Base-by-base conservation (phyloP, 2,113 vertebrate species). In the Lathamus discolor region DNA sequence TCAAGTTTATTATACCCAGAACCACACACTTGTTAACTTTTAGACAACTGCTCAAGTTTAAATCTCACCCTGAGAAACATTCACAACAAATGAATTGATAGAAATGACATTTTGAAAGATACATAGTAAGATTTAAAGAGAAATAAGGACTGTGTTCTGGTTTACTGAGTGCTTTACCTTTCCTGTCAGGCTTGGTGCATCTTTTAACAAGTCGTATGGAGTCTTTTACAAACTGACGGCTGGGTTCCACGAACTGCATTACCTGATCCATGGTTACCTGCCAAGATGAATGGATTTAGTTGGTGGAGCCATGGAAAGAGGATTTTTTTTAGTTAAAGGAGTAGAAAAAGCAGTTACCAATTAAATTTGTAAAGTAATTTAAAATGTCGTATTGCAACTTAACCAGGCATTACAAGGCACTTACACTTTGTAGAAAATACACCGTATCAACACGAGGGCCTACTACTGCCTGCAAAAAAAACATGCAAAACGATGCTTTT, bases 151-250 rank as follows among this genome's bases (percentile, higher is more conserved):
- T 15, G n/a, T 10, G 20, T n/a, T 29, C 35, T 62, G 29, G 7
- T 55, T 31, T 28, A 4, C 3, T n/a, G 17, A 11, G 51, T 44
- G 61, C 17, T 67, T 88, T 98, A 99, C 99, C 99, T 99, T 99
- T 99, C 87, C 99, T 98, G 92, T 99, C 99, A n/a, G 99, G 99
- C 92, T 99, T 99, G 28, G 99, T 99, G 88, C 99, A 99, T 90
- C 99, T 98, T 90, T 99, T 99, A 13, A 99, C 99, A 23, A 99
- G 99, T n/a, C 99, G 98, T 88, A 99, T 99, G 3, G 99, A 99
- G 86, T 99, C 99, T 93, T 99, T 99, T 63, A 99, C 99, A 91
- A 99, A 99, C 90, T 99, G 99, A 76, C 99, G 98, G 64, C 99
- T 99, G 61, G 99, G 99, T 95, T 99, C 99, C 33, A 99, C 99